These are phyloP conservation scores for Tupaia tana DNA, from an alignment of 2,113 vertebrate species.

Conservation along the genomic window DNA sequence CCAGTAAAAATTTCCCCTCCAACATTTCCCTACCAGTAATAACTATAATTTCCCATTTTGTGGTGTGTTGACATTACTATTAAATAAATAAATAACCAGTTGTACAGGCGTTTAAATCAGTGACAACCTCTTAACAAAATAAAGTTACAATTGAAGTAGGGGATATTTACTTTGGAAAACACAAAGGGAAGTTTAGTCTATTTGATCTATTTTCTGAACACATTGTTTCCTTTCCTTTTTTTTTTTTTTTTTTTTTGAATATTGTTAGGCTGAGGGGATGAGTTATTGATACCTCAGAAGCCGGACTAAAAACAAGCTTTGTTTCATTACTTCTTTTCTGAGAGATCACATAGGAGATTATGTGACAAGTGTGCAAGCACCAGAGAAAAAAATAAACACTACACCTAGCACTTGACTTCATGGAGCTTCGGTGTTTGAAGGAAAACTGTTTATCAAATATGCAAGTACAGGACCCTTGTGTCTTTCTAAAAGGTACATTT, in stretches of 20 bases:
- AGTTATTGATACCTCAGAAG: neutral
- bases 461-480: neutral
- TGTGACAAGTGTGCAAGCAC: neutral
- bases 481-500: neutral
- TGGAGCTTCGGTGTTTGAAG: neutral
- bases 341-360: neutral
- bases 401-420: neutral
- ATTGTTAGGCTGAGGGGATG: neutral
- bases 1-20: neutral
- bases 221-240: slow-evolving; percentile 2
- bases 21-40: neutral
- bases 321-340: neutral
- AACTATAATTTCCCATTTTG: neutral
- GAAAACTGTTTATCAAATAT: neutral
- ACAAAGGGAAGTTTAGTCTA: neutral
- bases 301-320: neutral
- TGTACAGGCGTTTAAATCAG: neutral
- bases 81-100: neutral
- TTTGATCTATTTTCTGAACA: neutral
- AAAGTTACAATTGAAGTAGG: neutral
- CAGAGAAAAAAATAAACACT: neutral
- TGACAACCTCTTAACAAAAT: neutral
- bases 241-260: neutral
- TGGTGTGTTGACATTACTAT: neutral
- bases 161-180: neutral